Percentiles rank a stretch among this genome's conserved stretches.
phyloP scores from a whole-genome alignment of 1,140 invertebrate genomes.

The Penaeus vannamei region DNA sequence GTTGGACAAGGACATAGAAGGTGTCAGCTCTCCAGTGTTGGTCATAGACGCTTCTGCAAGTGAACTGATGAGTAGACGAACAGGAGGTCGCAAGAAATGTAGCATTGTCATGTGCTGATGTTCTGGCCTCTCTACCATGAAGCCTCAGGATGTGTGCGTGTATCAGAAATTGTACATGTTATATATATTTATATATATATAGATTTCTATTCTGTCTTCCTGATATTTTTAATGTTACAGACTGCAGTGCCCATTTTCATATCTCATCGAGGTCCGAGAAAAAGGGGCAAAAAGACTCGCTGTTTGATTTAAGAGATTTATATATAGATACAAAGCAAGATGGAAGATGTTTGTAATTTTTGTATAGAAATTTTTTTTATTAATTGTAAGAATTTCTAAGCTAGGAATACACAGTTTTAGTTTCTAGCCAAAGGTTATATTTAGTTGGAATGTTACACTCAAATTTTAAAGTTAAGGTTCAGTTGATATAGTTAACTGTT shows the following conservation, averaged over 20 bases:
- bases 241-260: not conserved
- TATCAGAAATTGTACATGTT: constrained; percentile 11
- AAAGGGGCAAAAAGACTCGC: not conserved
- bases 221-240: not conserved
- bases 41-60: too few species aligned
- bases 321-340: not conserved
- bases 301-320: too few species aligned
- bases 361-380: constrained; percentile 54
- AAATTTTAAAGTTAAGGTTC: constrained; percentile 2
- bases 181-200: not conserved
- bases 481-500: constrained; percentile 24
- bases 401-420: constrained; percentile 49
- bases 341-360: constrained; percentile 46
- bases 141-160: constrained; percentile 47
- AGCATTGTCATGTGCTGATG: not conserved
- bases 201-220: constrained; percentile 9
- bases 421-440: constrained; percentile 65
- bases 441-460: constrained; percentile 47
- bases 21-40: not conserved
- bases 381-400: not conserved
- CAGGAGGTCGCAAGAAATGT: constrained; percentile 5
- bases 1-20: too few species aligned
- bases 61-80: not conserved
- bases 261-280: constrained; percentile 1
- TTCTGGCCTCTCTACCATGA: constrained; percentile 13